Evolutionary conservation across 2,888 invertebrate species (phyloP), one percentile per base, ranked within the genome.

Genomic region (Sarcophaga subvicina): DNA sequence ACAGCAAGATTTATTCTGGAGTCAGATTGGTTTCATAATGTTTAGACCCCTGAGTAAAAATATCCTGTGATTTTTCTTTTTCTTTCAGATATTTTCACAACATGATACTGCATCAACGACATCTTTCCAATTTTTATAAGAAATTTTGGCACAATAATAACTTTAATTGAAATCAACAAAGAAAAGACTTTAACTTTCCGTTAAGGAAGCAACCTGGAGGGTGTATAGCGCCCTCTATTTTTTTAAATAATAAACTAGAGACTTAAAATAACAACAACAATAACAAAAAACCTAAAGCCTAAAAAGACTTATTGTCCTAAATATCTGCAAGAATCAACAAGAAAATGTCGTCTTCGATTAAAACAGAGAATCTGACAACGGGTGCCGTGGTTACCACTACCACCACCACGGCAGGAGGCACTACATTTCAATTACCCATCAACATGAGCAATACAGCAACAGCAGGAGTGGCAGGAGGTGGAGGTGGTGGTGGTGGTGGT

Each of bases 41-140:
- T 37, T 37, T 37, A 8, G 37, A 37, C 37, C 1, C 8, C 8
- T 37, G 37, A 37, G 8, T 37, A 37, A 37, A 10, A 37, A 37
- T 8, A 10, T 37, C 37, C 10, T 37, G 37, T 37, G 37, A 37
- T 10, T 12, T 64, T 49, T 27, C 60, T 2, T n/a, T 2, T 76
- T 59, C 2, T 90, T 90, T 11, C 79, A 91, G 92, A 84, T 89
- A 78, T 62, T 79, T 88, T 83, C 87, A 59, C 90, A 91, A 89
- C 88, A 92, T 92, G 92, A 91, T 90, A 89, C 90, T 90, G 86
- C 91, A 92, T 90, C 92, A 92, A 90, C 91, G 91, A 88, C 92
- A 92, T 90, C 90, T 92, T 49, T 92, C 92, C 79, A 91, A 92
- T 87, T 92, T 92, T 88, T 92, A 92, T 89, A 92, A 91, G 90